phyloP scores from a whole-genome alignment of 2,888 invertebrate genomes.

The Exephanes ischioxanthus region DNA sequence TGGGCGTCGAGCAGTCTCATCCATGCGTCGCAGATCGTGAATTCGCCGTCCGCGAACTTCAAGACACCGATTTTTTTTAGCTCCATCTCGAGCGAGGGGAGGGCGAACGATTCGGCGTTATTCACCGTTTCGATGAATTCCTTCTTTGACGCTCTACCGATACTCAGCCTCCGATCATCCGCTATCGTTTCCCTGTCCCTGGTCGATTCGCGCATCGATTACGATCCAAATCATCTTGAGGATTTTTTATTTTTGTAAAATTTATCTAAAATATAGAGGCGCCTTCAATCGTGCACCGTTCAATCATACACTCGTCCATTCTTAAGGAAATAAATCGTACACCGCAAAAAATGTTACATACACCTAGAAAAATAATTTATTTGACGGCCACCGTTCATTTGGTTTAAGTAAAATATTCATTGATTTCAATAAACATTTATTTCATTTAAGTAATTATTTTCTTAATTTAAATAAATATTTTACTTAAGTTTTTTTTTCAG shows the following conservation, averaged over 20 bases:
- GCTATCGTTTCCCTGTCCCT: conserved; percentile 25
- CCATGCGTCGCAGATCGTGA: conserved; percentile 68
- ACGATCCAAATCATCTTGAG: not conserved
- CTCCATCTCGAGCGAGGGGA: conserved; percentile 48
- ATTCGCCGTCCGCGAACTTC: conserved; percentile 71
- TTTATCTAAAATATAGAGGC: too few relatives aligned
- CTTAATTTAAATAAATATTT: too few relatives aligned
- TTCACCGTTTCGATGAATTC: conserved; percentile 58
- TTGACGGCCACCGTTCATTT: too few relatives aligned
- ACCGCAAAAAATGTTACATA: too few relatives aligned
- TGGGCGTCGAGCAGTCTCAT: conserved; percentile 67
- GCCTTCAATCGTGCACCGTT: too few relatives aligned
- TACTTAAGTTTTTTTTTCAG: too few relatives aligned
- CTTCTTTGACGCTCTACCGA: conserved; percentile 36
- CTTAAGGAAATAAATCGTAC: too few relatives aligned
- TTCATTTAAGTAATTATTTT: too few relatives aligned
- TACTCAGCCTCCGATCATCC: conserved; percentile 30
- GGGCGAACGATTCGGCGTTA: conserved; percentile 34
- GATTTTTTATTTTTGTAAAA: not conserved
- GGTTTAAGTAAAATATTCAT: too few relatives aligned
- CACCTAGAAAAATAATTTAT: too few relatives aligned
- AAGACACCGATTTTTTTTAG: conserved; percentile 59
- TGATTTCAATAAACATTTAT: too few relatives aligned
- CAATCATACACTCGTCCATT: too few relatives aligned
- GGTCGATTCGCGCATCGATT: not conserved